Base-by-base conservation (phyloP, 2,113 vertebrate genomes). In the Cyphomyrus plagiostoma region DNA sequence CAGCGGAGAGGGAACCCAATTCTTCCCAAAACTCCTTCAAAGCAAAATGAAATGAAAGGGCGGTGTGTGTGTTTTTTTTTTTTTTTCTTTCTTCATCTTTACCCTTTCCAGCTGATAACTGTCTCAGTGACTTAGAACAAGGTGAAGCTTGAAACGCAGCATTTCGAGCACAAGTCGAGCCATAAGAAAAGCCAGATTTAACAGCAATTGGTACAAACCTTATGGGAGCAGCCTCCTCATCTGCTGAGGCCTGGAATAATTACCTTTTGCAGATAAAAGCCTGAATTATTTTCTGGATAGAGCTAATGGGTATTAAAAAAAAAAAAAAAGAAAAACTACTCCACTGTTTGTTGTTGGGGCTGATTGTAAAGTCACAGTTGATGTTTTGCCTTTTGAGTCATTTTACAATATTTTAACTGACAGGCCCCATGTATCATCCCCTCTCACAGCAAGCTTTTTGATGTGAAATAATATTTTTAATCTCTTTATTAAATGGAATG, bases 231-330 rank as follows among this genome's bases (percentile, higher is more conserved):
- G 82, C 82, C 56, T 56, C 82, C 80, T 48, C 70, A 62, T 46
- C 10, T 84, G 89, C 89, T 84, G 80, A 85, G 26, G 50, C 53
- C 35, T 53, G 35, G 80, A 89, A 89, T 85, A 89, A 89, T 89
- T 84, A 89, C 89, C 80, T 89, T 80, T 46, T 46, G 77, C 66
- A 83, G 80, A 62, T 62, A 50, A 89, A 89, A 52, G 77, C 77
- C 49, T 17, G 74, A 48, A 21, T 45, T 66, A 50, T 89, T 35
- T 70, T 82, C 30, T 7, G 35, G 49, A 26, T 46, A 52, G 17
- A 77, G 66, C 88, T 89, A 46, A 70, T 88, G 87, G 87, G 39
- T 70, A 42, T 46, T 23, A 9, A 52, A 23, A 42, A 89, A 80
- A 89, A 50, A 23, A 4, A 17, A 2, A 48, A 17, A 77, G 19